These are phyloP conservation scores for Notarius lentiginosus DNA, from an alignment of 2,113 vertebrate genomes.

Conservation along the genomic window DNA sequence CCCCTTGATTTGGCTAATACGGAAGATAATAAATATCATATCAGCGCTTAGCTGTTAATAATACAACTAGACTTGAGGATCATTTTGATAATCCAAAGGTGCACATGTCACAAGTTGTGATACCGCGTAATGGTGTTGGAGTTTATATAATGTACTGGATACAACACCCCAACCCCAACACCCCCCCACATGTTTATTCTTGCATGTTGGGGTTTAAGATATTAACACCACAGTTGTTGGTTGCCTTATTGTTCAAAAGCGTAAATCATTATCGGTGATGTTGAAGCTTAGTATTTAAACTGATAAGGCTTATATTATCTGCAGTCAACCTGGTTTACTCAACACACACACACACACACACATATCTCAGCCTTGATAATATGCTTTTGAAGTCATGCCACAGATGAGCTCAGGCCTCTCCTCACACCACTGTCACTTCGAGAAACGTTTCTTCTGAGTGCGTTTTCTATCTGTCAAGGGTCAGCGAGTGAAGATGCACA, in stretches of 20 bases:
- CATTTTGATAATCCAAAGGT: background rate
- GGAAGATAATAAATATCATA: slow-evolving; percentile 12
- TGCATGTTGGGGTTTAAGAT: background rate
- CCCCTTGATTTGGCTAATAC: slow-evolving; percentile 6
- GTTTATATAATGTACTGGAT: background rate
- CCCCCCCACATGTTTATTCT: background rate
- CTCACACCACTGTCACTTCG: slow-evolving; percentile 71
- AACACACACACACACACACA: background rate
- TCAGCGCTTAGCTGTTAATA: slow-evolving; percentile 7
- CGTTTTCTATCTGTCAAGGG: slow-evolving; percentile 78
- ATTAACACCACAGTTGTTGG: background rate
- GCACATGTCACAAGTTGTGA: background rate
- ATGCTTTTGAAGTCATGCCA: slow-evolving; percentile 27
- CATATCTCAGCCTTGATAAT: slow-evolving; percentile 31
- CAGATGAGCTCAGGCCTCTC: slow-evolving; percentile 32
- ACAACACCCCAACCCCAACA: background rate
- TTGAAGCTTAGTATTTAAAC: background rate
- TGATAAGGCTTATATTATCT: slow-evolving; percentile 15
- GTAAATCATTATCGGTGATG: background rate
- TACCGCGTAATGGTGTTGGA: background rate
- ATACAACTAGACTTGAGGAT: background rate
- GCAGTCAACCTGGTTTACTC: background rate
- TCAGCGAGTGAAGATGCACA: slow-evolving; percentile 62
- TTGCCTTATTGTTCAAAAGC: background rate
- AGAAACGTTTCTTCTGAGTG: slow-evolving; percentile 74